These are phyloP conservation scores for Leptothorax acervorum DNA, from an alignment of 2,888 invertebrate genomes.

Conservation along the genomic window DNA sequence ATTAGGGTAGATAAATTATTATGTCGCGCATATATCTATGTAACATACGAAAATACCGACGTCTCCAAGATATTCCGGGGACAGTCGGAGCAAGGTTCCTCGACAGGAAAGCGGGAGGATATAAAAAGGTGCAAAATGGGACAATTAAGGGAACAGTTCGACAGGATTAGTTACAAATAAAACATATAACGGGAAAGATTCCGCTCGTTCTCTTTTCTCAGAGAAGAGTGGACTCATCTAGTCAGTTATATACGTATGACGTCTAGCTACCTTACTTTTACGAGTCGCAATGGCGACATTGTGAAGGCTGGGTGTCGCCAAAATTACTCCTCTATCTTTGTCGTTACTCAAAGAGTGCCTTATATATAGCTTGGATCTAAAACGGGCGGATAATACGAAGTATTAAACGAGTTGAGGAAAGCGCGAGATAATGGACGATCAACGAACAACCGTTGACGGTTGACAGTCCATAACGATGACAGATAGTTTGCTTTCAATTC, in stretches of 20 bases:
- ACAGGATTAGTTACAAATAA: slow-evolving; percentile 38
- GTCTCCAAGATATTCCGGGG: slow-evolving; percentile 37
- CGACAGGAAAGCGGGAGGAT: slow-evolving; percentile 16
- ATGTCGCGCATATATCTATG: slow-evolving; percentile 25
- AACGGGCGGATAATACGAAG: neutral
- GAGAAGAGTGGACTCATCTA: slow-evolving; percentile 67
- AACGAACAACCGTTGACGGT: neutral
- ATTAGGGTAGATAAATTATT: slow-evolving; percentile 53
- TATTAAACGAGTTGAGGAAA: slow-evolving; percentile 36
- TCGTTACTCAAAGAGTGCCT: slow-evolving; percentile 24
- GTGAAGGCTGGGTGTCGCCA: slow-evolving; percentile 12
- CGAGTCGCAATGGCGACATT: slow-evolving; percentile 17
- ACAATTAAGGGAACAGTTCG: slow-evolving; percentile 5
- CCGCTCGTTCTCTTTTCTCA: neutral
- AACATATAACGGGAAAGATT: slow-evolving; percentile 26
- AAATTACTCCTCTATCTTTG: slow-evolving; percentile 20
- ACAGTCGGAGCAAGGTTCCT: slow-evolving; percentile 27
- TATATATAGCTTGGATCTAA: slow-evolving; percentile 14
- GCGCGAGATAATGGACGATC: slow-evolving; percentile 1
- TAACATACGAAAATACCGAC: slow-evolving; percentile 16
- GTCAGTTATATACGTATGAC: slow-evolving; percentile 68
- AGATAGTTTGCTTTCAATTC: slow-evolving; percentile 45
- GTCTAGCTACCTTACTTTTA: slow-evolving; percentile 55
- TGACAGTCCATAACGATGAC: slow-evolving; percentile 19
- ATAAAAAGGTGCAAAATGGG: neutral